phyloP scores from a whole-genome alignment of 2,888 invertebrate genomes.

The Thalpophila matura region DNA sequence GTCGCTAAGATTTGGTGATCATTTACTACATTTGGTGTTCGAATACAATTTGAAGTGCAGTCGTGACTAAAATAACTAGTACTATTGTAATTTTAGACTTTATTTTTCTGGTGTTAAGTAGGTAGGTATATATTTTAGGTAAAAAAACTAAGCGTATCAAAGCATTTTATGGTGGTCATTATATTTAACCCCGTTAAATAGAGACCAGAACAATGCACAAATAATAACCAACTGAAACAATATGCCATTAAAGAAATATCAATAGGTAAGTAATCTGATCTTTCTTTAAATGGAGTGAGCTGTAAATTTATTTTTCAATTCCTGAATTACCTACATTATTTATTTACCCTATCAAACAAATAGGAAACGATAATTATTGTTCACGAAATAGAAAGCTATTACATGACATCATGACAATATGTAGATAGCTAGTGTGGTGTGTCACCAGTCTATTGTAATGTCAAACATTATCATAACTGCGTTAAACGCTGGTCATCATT shows the following conservation, averaged over 20 bases:
- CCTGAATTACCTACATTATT: background rate
- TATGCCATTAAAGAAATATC: constrained; percentile 1
- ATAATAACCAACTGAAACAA: constrained; percentile 21
- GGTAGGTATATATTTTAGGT: too few relatives aligned
- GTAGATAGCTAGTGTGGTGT: background rate
- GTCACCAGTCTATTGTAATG: constrained; percentile 47
- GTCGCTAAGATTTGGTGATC: too few relatives aligned
- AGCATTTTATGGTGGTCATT: too few relatives aligned
- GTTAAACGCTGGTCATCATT: constrained; percentile 65
- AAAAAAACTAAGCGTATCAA: too few relatives aligned
- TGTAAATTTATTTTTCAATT: constrained; percentile 1
- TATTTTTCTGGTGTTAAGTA: too few relatives aligned
- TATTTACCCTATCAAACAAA: background rate
- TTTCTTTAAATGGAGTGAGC: background rate
- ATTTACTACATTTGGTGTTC: too few relatives aligned
- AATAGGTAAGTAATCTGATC: constrained; percentile 8
- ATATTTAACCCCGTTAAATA: too few relatives aligned
- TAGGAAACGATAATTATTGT: constrained; percentile 35
- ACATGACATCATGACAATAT: constrained; percentile 45
- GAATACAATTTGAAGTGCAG: too few relatives aligned
- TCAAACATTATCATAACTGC: constrained; percentile 66
- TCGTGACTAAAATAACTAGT: too few relatives aligned
- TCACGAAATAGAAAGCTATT: constrained; percentile 67
- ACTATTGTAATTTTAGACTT: too few relatives aligned
- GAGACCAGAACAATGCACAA: constrained; percentile 2